Evolutionary conservation across 2,797 vertebrate species (phyloP), one percentile per base, ranked within the genome.

Genomic region (Gymnothorax reevesii): DNA sequence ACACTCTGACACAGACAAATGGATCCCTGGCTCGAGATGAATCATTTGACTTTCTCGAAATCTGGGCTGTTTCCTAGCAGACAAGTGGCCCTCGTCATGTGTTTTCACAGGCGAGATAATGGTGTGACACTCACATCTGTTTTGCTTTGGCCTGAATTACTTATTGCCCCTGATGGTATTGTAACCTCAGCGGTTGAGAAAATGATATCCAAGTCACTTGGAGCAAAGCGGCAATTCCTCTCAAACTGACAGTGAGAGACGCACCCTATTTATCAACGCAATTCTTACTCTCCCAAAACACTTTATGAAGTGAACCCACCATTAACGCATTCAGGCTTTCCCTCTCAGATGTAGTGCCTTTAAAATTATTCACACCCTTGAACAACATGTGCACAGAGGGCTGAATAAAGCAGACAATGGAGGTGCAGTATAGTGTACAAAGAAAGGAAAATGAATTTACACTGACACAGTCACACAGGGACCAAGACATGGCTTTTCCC

Each of bases 1-100:
- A 93, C 93, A 92, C 92, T 88, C 87, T 93, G 94, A 94, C 93
- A 92, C 92, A 93, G 94, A 95, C 90, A 94, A 92, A 88, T 87
- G 91, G 57, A 86, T 85, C 0, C 75, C 89, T 54, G 75, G 69
- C 85, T 77, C 66, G 15, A 79, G 87, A 86, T 87, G 87, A 92
- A 90, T 94, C 86, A 90, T 92, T 93, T 90, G 82, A 90, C 69
- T 93, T 92, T 84, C 2, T 86, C 83, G 87, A 90, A 87, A 91
- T 90, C 88, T 52, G 86, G 12, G 52, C 22, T n/a, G 80, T 83
- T 90, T 91, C 88, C 69, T 90, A 57, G 73, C 85, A n/a, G 88
- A 87, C 54, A 87, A 90, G 87, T 82, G 77, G 64, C 79, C 77
- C 64, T 88, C 86, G 4, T 88, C 88, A 87, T 64, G 62, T 7